Evolutionary conservation across 2,797 vertebrate genomes (phyloP), one percentile per base, ranked within the genome.

Genomic region (Todus mexicanus): DNA sequence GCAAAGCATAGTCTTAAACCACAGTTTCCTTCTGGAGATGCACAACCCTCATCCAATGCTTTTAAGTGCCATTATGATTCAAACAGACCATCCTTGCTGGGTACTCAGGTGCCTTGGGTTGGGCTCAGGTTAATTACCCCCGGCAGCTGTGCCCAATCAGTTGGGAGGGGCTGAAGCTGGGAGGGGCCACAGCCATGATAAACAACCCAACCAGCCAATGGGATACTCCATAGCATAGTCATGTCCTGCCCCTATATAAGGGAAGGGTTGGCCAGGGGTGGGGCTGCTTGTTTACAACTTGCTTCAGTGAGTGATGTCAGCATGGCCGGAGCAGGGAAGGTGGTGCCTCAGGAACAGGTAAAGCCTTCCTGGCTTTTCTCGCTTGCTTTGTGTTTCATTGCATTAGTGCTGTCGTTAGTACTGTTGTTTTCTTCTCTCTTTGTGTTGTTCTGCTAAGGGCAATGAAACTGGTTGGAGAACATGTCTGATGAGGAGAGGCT

Each of bases 31-130:
- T 78, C 54, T 56, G 76, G 73, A 75, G 42, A 9, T 54, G 27
- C 27, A 22, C 17, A 31, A 10, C 53, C 21, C 22, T 68, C 33
- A 7, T 11, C 27, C 23, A 61, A 23, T 18, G 11, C 3, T 80
- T 76, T 40, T 11, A 45, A 51, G n/a, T 22, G 12, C 11, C 0
- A 0, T 33, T 48, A 2, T 6, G 20, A 45, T 51, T 59, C 33
- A n/a, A 42, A 43, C 0, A 18, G 10, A 3, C 15, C 10, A 10
- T 40, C 45, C 48, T 40, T 31, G 50, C 11, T 40, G 50, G 33
- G 21, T 26, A 17, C 47, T 15, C 18, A 18, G 14, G 10, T 51
- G 2, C 19, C 51, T 31, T 54, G 51, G 51, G 51, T 20, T 53
- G 18, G 51, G 51, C 20, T 54, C 20, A 12, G 19, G 8, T 54